Percentiles rank a stretch among this genome's conserved stretches.
phyloP scores from a whole-genome alignment of 2,113 vertebrate genomes.

The Lepidothrix coronata region DNA sequence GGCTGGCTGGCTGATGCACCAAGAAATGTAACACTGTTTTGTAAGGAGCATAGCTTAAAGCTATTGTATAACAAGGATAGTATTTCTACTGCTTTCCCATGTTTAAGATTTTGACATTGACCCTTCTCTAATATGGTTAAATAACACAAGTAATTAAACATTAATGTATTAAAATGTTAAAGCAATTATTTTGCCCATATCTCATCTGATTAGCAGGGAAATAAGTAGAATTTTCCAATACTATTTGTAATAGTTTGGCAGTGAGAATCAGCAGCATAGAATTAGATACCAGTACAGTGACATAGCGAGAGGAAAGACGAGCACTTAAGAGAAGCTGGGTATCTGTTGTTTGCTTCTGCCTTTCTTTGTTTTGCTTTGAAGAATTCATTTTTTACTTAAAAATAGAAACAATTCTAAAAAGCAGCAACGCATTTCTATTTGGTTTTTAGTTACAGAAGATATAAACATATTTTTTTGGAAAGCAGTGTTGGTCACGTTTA shows the following conservation, averaged over 20 bases:
- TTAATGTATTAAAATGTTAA: not conserved
- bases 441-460: not conserved
- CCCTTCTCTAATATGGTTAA: not conserved
- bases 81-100: not conserved
- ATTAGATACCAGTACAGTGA: accelerated
- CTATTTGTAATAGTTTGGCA: not conserved
- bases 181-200: not conserved
- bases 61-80: not conserved
- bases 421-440: not conserved
- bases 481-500: not conserved
- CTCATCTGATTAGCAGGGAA: not conserved
- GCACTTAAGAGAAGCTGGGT: not conserved
- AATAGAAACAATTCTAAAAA: not conserved
- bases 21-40: not conserved
- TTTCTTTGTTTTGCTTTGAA: not conserved
- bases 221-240: not conserved
- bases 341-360: not conserved
- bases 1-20: not conserved
- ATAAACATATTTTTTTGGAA: not conserved
- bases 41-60: not conserved
- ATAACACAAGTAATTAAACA: not conserved
- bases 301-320: not conserved
- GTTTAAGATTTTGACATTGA: not conserved
- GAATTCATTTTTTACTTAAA: not conserved
- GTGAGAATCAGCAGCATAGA: not conserved